Conservation (phyloP, 2,888 invertebrate genomes). For the Sycophila texana region DNA sequence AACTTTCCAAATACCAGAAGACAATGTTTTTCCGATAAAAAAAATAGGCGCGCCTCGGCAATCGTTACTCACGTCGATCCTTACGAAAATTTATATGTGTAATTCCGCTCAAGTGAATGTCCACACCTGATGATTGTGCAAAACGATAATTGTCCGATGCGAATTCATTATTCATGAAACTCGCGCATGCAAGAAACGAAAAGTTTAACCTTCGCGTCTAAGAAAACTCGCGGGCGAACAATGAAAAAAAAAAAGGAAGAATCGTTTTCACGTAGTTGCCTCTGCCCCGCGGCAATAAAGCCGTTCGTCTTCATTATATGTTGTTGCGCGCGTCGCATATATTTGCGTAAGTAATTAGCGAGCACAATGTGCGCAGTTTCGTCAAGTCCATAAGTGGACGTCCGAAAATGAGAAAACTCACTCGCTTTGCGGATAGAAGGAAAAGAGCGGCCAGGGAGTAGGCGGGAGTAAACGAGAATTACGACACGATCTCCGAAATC, state of each 20-base stretch:
- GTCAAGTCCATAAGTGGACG: slow-evolving; percentile 39
- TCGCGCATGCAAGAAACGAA: slow-evolving; percentile 8
- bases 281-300: slow-evolving; percentile 34
- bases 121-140: background rate
- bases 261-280: slow-evolving; percentile 37
- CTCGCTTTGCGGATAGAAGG: background rate
- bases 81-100: slow-evolving; percentile 1
- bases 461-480: slow-evolving; percentile 31
- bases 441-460: slow-evolving; percentile 24
- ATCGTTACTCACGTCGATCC: background rate
- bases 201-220: slow-evolving; percentile 37
- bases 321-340: slow-evolving; percentile 49
- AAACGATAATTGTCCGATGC: slow-evolving; percentile 21
- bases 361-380: slow-evolving; percentile 42
- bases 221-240: slow-evolving; percentile 42
- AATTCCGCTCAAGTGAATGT: background rate
- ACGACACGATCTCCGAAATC: slow-evolving; percentile 35
- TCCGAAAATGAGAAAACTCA: slow-evolving; percentile 28
- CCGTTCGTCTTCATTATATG: slow-evolving; percentile 44
- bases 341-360: slow-evolving; percentile 54
- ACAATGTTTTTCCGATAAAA: slow-evolving; percentile 10
- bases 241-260: slow-evolving; percentile 31
- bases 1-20: slow-evolving; percentile 6
- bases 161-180: slow-evolving; percentile 37
- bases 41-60: background rate